Evolutionary conservation across 1,140 invertebrate species (phyloP).

Genomic region (Ceratoteleas bidentatus): DNA sequence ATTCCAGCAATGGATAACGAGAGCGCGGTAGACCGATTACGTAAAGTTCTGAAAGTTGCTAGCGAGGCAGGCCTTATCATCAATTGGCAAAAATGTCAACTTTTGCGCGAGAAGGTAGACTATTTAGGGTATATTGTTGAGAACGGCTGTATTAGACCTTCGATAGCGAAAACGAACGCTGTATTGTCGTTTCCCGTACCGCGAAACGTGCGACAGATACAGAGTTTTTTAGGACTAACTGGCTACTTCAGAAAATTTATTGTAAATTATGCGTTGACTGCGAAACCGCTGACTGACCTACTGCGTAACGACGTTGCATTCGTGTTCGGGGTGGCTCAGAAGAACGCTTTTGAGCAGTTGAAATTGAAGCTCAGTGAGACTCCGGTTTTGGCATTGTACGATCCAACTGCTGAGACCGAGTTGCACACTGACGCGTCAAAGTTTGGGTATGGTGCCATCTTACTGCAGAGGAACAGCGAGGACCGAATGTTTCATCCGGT

Average conservation of each 20-base stretch:
- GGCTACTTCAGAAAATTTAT: conserved; percentile 2
- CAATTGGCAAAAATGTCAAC: neutral
- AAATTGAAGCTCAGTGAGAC: neutral
- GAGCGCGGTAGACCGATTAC: neutral
- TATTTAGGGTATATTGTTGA: neutral
- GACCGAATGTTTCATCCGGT: neutral
- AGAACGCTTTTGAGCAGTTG: neutral
- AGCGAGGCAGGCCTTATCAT: neutral
- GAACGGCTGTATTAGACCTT: too few species aligned
- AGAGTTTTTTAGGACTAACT: neutral
- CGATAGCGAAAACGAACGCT: neutral
- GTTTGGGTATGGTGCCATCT: neutral
- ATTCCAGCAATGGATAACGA: neutral
- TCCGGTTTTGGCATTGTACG: neutral
- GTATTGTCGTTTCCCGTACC: neutral
- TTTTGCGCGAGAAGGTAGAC: neutral
- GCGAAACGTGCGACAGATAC: neutral
- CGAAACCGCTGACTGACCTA: neutral
- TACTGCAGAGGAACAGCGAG: neutral
- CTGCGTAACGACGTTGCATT: neutral
- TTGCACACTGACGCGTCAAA: neutral
- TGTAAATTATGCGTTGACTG: neutral
- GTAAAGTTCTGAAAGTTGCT: neutral
- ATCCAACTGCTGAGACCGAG: neutral
- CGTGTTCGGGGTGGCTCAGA: neutral